phyloP scores from a whole-genome alignment of 2,797 vertebrate genomes.

The Rhinoraja longicauda region DNA sequence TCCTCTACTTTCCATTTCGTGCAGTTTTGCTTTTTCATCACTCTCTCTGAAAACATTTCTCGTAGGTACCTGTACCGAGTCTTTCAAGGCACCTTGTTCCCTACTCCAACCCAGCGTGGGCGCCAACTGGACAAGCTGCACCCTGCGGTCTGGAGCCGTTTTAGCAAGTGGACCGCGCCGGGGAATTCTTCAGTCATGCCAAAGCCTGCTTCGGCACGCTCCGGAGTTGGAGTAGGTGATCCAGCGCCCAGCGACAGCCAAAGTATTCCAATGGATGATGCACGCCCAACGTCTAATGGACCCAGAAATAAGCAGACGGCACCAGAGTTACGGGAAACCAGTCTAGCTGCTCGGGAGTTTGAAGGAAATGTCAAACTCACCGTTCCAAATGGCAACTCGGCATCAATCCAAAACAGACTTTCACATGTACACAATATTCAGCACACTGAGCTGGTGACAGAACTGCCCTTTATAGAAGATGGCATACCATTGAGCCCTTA shows the following conservation, averaged over 20 bases:
- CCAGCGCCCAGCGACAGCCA: slow-evolving; percentile 40
- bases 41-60: neutral
- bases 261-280: neutral
- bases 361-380: neutral
- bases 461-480: slow-evolving; percentile 39
- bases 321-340: neutral
- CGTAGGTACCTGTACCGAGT: slow-evolving; percentile 83
- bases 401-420: slow-evolving; percentile 41
- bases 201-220: slow-evolving; percentile 46
- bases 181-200: slow-evolving; percentile 49
- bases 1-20: neutral
- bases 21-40: neutral
- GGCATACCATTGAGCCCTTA: slow-evolving; percentile 43
- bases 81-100: slow-evolving; percentile 82
- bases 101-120: slow-evolving; percentile 76
- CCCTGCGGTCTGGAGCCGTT: slow-evolving; percentile 54
- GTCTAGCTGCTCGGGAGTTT: neutral
- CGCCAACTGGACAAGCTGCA: slow-evolving; percentile 70
- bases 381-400: neutral
- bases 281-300: slow-evolving; percentile 35
- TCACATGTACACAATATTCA: slow-evolving; percentile 53
- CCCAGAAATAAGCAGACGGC: neutral
- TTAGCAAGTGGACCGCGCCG: slow-evolving; percentile 56
- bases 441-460: slow-evolving; percentile 41
- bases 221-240: slow-evolving; percentile 43